Conservation (phyloP, 2,797 vertebrate species). For the Macrochelys suwanniensis region DNA sequence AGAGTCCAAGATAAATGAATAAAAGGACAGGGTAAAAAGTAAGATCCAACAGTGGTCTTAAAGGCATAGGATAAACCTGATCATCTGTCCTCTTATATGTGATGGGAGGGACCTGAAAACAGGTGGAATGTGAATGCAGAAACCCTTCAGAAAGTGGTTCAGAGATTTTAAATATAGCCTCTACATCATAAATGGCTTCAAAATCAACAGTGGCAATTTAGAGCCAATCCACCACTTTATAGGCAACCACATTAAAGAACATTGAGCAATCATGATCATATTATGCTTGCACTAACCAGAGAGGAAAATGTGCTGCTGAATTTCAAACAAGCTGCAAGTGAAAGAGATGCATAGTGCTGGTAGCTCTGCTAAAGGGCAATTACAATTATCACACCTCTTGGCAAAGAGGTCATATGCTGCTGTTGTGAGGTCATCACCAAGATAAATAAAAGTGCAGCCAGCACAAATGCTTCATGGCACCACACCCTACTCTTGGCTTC, state of each 20-base stretch:
- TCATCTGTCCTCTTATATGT: accelerated
- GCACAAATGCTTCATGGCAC: slow-evolving; percentile 58
- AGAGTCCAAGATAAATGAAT: not conserved
- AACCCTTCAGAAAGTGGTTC: not conserved
- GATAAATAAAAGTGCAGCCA: slow-evolving; percentile 75
- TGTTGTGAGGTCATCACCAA: slow-evolving; percentile 71
- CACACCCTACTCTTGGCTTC: slow-evolving; percentile 55
- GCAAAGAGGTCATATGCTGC: not conserved
- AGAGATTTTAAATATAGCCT: accelerated
- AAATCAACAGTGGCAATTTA: not conserved
- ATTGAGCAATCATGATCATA: not conserved
- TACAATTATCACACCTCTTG: not conserved
- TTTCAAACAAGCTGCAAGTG: not conserved
- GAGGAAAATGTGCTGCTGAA: not conserved
- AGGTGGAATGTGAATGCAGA: not conserved
- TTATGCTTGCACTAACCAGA: accelerated
- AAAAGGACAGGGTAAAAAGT: not conserved
- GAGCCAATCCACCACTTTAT: accelerated
- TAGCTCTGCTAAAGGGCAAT: not conserved
- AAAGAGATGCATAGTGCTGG: not conserved
- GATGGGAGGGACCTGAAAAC: not conserved
- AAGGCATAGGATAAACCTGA: not conserved
- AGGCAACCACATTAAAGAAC: not conserved
- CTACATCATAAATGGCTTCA: not conserved
- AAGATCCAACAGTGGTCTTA: not conserved